Base-by-base conservation (phyloP, 92 coral and sea anemone genomes). In the Diadumene lineata region DNA sequence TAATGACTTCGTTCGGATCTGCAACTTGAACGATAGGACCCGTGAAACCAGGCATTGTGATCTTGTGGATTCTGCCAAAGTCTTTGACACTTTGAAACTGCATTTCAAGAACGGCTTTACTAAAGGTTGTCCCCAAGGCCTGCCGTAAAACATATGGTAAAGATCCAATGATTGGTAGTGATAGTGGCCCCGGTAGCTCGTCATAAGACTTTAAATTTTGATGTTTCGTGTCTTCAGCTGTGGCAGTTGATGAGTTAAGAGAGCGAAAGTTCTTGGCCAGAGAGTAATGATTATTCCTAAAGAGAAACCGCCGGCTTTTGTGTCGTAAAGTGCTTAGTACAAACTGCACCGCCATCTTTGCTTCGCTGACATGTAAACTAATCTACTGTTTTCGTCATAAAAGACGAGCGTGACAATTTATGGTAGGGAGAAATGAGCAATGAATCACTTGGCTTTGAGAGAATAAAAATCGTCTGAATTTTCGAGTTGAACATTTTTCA, bases 1-100 rank as follows among this genome's bases (percentile, higher is more conserved):
- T 68, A 31, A 68, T 70, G 0, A 63, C 93, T 43, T 85, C 90
- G 10, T 19, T n/a, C 10, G 93, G 90, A 29, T 81, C 86, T 9
- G 89, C 80, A 43, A 85, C 58, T 32, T 85, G 76, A 15, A 88
- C 82, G 1, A 68, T 43, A 50, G 66, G 44, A 50, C 63, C 53
- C 43, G 75, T 28, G 29, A 70, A 29, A 0, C 75, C 75, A 27
- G 75, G 75, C 3, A 53, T 48, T 22, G 27, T 18, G 15, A 70
- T 11, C 44, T 50, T 50, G 13, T 56, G 26, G 15, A 70, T 70
- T 34, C 33, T 51, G 10, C 75, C 75, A 53, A 50, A 70, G 57
- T 70, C 48, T 31, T 70, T 50, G 7, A 70, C 75, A 43, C 75
- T 44, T 30, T 50, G 43, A 28, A 50, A 28, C 33, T 70, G 75